A percentile compares a stretch with the other conserved stretches of the same genome.
These are phyloP conservation scores for Ectobius pallidus DNA, from an alignment of 2,888 invertebrate genomes.

Conservation along the genomic window DNA sequence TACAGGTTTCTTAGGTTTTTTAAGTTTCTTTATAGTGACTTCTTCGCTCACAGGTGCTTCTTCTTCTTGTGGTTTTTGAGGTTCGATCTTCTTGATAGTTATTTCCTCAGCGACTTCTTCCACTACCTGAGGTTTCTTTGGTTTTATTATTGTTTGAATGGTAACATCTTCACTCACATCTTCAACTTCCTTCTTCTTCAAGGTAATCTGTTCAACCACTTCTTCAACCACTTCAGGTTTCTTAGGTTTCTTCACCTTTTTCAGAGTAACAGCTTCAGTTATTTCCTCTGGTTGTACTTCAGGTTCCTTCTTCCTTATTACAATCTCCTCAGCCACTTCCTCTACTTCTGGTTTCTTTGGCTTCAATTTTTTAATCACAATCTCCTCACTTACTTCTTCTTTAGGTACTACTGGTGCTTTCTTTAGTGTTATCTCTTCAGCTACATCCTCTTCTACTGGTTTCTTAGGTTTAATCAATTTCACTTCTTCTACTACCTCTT, in stretches of 20 bases:
- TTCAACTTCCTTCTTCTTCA: slow-evolving; percentile 57
- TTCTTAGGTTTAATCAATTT: slow-evolving; percentile 70
- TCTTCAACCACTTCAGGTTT: slow-evolving; percentile 42
- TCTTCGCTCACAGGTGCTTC: slow-evolving; percentile 64
- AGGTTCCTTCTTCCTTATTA: slow-evolving; percentile 24
- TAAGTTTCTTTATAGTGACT: slow-evolving; percentile 62
- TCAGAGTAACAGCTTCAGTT: slow-evolving; percentile 54
- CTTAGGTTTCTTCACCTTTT: slow-evolving; percentile 48
- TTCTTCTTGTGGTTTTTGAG: slow-evolving; percentile 41
- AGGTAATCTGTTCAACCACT: slow-evolving; percentile 55
- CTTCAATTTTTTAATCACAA: slow-evolving; percentile 46
- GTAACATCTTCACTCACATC: slow-evolving; percentile 71
- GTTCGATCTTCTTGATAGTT: slow-evolving; percentile 74
- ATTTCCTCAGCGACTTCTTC: slow-evolving; percentile 63
- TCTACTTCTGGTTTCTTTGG: slow-evolving; percentile 49
- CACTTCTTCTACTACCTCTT: slow-evolving; percentile 64
- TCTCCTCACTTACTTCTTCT: slow-evolving; percentile 48
- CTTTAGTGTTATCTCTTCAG: slow-evolving; percentile 51
- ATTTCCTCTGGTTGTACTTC: slow-evolving; percentile 54
- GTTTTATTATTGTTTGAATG: slow-evolving; percentile 65
- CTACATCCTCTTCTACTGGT: slow-evolving; percentile 44
- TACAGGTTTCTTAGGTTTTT: slow-evolving; percentile 32
- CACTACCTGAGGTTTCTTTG: slow-evolving; percentile 51
- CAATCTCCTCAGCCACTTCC: slow-evolving; percentile 50
- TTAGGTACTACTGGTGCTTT: slow-evolving; percentile 42